These are phyloP conservation scores for Watsonalla binaria DNA, from an alignment of 2,888 invertebrate species.

Conservation along the genomic window DNA sequence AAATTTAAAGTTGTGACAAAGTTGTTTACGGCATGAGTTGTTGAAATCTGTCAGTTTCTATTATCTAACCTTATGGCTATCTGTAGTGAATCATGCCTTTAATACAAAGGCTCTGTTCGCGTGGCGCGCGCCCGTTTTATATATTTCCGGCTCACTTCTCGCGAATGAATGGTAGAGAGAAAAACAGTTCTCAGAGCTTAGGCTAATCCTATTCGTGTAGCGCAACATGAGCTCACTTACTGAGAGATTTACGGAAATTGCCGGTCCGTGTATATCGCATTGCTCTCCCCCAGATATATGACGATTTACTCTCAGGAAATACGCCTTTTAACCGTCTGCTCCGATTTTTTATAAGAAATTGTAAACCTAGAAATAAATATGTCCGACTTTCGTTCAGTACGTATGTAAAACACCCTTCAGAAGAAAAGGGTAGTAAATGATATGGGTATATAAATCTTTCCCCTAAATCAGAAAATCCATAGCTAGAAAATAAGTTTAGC, in stretches of 20 bases:
- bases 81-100: constrained; percentile 32
- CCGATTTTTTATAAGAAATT: neutral
- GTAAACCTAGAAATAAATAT: too few species aligned
- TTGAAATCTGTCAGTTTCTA: constrained; percentile 20
- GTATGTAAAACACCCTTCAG: too few species aligned
- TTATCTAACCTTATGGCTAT: constrained; percentile 24
- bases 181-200: constrained; percentile 58
- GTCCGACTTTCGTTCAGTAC: too few species aligned
- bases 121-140: constrained; percentile 39
- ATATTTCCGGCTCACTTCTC: constrained; percentile 45
- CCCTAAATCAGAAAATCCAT: too few species aligned
- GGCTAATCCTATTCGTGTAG: constrained; percentile 50
- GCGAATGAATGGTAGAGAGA: constrained; percentile 44
- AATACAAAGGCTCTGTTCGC: constrained; percentile 32
- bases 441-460: too few species aligned
- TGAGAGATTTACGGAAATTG: constrained; percentile 46
- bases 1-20: constrained; percentile 6
- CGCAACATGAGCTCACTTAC: constrained; percentile 48
- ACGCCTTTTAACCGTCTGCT: neutral
- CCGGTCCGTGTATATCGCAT: constrained; percentile 32
- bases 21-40: constrained; percentile 18
- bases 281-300: constrained; percentile 22
- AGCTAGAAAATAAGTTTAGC: too few species aligned
- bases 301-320: constrained; percentile 11
- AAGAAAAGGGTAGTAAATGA: too few species aligned